Evolutionary conservation across 23 tunicate species (phyloP), one percentile per base, ranked within the genome.

Genomic region (Pegea sp.): DNA sequence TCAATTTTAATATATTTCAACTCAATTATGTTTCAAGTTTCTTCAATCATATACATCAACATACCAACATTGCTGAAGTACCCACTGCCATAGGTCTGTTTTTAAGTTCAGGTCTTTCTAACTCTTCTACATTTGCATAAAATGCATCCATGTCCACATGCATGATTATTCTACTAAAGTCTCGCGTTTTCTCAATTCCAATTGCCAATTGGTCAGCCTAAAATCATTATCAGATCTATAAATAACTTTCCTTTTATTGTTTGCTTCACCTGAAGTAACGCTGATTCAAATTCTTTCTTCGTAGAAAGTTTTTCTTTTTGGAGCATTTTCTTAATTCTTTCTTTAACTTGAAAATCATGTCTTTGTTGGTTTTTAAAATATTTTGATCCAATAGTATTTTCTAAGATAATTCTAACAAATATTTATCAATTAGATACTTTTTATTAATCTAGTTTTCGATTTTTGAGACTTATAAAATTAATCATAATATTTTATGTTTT

Each of bases 101-200:
- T 60, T 75, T 72, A 23, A 91, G 48, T 34, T 68, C 71, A 19
- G 99, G 99, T 3, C 56, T 43, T 27, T 91, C 99, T 24, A 86
- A 30, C 59, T 91, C 99, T 62, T 91, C 99, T 31, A 75, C 86
- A 28, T 92, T 64, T 18, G 99, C 99, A 72, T 72, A 91, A 48
- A 78, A 91, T 30, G 90, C 91, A 59, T 91, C 99, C 99, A 91
- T 91, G 48, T 91, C 99, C 22, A 90, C 57, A 52, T 90, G 98
- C 4, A 90, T 61, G n/a, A 90, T 77, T 30, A 72, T 67, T 56
- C 76, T 51, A 0, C 76, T 23, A 4, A 71, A 51, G 42, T 78
- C 71, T 31, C 93, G 29, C 3, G 53, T 42, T 18, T 58, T 68
- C 59, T 74, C 71, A 23, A 72, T 21, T 31, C 74, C 71, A 22